phyloP scores from a whole-genome alignment of 1,140 invertebrate genomes.

The Drosophila nasuta region DNA sequence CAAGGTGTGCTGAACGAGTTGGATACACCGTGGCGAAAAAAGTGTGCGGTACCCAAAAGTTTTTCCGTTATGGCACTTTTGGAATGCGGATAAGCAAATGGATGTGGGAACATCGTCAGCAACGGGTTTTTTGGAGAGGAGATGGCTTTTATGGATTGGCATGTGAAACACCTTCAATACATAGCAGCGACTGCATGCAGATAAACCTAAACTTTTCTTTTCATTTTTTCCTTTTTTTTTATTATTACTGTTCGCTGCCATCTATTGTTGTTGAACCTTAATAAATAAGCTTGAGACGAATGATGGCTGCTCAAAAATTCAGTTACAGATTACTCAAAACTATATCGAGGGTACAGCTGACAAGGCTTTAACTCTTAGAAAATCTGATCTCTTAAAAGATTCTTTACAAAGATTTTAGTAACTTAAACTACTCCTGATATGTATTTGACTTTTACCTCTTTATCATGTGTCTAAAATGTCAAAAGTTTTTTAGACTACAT shows the following conservation, averaged over 20 bases:
- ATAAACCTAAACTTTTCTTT: constrained; percentile 19
- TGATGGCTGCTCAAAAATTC: neutral
- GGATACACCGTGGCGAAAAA: constrained; percentile 46
- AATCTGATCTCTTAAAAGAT: too few relatives aligned
- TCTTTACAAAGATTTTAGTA: too few relatives aligned
- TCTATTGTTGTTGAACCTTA: constrained; percentile 16
- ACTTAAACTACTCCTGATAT: too few relatives aligned
- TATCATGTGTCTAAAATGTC: too few relatives aligned
- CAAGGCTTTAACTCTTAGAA: too few relatives aligned
- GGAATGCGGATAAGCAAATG: constrained; percentile 42
- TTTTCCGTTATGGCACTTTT: constrained; percentile 52
- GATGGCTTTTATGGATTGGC: constrained; percentile 43
- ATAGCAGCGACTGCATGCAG: constrained; percentile 19
- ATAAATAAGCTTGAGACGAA: constrained; percentile 1
- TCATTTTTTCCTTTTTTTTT: neutral
- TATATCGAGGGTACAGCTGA: neutral
- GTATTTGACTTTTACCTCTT: too few relatives aligned
- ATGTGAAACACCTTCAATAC: constrained; percentile 13
- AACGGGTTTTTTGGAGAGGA: neutral
- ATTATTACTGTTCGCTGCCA: neutral
- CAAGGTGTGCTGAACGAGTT: constrained; percentile 32
- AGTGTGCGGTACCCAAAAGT: constrained; percentile 44
- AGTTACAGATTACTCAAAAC: constrained; percentile 11
- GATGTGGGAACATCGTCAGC: neutral
- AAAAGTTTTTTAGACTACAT: too few relatives aligned